Conservation (phyloP, 2,113 vertebrate genomes). For the Lates calcarifer region DNA sequence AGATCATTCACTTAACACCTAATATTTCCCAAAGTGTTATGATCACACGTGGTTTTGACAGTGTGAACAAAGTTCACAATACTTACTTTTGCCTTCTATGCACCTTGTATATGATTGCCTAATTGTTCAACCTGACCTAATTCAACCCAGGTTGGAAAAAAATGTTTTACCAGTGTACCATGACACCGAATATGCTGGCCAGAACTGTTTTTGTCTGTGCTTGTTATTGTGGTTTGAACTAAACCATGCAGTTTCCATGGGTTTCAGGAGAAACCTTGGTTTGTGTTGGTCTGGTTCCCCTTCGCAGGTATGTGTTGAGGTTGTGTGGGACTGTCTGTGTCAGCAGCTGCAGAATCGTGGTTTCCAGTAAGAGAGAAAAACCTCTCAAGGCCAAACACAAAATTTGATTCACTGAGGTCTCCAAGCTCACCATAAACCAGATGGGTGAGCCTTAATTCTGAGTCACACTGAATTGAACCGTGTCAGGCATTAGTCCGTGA, state of each 20-base stretch:
- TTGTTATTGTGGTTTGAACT: not conserved
- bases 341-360: constrained; percentile 47
- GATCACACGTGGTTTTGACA: too few relatives aligned
- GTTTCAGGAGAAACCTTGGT: constrained; percentile 1
- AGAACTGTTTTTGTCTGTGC: constrained; percentile 2
- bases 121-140: not conserved
- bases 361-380: constrained; percentile 26
- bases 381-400: not conserved
- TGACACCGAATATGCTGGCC: not conserved
- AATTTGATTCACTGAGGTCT: not conserved
- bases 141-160: not conserved
- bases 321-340: constrained; percentile 19
- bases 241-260: not conserved
- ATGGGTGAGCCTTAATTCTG: not conserved
- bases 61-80: not conserved
- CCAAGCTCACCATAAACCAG: constrained; percentile 29
- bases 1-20: not conserved
- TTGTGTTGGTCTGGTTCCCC: not conserved
- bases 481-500: not conserved
- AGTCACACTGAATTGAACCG: not conserved
- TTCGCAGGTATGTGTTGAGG: constrained; percentile 58
- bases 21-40: not conserved
- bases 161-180: not conserved
- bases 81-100: not conserved
- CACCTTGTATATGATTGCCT: not conserved